These are phyloP conservation scores for Brachypodius melanocephalos DNA, from an alignment of 2,113 vertebrate genomes.

Conservation along the genomic window DNA sequence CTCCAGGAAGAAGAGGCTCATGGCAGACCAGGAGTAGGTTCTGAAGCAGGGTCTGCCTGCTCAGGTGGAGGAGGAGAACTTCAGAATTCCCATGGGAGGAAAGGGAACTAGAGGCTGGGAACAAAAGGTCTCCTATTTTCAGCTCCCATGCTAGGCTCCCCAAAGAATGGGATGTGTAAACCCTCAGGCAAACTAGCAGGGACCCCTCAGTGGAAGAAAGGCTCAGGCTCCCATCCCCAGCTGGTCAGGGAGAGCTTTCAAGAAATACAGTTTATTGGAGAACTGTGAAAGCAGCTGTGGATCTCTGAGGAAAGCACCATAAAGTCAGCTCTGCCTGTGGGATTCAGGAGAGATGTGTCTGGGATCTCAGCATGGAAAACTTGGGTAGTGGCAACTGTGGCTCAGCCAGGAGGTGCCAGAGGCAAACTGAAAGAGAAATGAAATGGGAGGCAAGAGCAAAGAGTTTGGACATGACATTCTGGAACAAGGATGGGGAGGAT, in stretches of 20 bases:
- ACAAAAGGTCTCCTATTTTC: neutral
- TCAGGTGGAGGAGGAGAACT: neutral
- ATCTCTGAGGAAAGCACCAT: neutral
- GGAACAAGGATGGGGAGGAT: neutral
- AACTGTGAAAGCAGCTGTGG: neutral
- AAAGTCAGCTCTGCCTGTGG: neutral
- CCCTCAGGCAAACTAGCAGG: neutral
- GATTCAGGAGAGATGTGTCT: neutral
- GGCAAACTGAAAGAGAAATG: neutral
- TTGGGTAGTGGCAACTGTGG: neutral
- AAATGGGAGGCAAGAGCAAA: neutral
- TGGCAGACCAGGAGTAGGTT: neutral
- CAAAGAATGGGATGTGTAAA: neutral
- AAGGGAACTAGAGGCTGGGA: neutral
- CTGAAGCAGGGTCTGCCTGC: neutral
- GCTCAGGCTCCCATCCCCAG: neutral
- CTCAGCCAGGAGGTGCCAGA: neutral
- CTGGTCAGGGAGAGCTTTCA: neutral
- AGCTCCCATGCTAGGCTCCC: neutral
- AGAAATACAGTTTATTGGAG: neutral
- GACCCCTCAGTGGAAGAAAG: neutral
- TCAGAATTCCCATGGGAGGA: neutral
- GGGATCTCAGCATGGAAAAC: neutral
- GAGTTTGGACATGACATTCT: neutral
- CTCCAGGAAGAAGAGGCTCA: neutral